These are phyloP conservation scores for Philotrypesis tridentata DNA, from an alignment of 1,140 invertebrate species.

Conservation along the genomic window DNA sequence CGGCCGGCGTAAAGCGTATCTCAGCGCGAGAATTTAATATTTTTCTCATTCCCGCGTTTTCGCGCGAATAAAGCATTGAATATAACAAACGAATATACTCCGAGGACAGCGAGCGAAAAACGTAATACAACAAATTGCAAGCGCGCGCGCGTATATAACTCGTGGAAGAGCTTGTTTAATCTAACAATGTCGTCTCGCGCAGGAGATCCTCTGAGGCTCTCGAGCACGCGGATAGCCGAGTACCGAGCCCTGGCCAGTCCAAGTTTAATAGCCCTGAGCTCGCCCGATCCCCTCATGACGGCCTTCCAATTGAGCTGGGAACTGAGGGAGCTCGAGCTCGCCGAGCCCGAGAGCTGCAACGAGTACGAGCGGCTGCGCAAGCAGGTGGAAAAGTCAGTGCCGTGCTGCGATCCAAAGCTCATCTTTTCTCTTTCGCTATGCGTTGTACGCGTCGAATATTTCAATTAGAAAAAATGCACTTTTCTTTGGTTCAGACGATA, in stretches of 20 bases:
- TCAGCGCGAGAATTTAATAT: too few relatives aligned
- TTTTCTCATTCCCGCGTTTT: too few relatives aligned
- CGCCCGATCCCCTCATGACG: constrained; percentile 87
- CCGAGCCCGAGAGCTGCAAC: constrained; percentile 86
- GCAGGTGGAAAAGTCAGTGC: constrained; percentile 84
- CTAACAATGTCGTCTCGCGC: neutral
- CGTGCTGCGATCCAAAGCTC: too few relatives aligned
- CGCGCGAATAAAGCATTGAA: too few relatives aligned
- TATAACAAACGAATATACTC: too few relatives aligned
- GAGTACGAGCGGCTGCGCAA: constrained; percentile 87
- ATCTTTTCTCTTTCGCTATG: neutral
- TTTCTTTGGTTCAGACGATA: too few relatives aligned
- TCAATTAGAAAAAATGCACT: too few relatives aligned
- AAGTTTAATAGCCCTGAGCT: constrained; percentile 89
- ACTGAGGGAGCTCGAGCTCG: constrained; percentile 82
- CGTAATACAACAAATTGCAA: too few relatives aligned
- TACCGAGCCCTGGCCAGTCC: constrained; percentile 94
- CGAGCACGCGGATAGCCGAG: constrained; percentile 91
- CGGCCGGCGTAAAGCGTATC: too few relatives aligned
- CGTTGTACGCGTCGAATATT: neutral
- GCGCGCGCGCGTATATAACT: too few relatives aligned
- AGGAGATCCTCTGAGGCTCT: constrained; percentile 86
- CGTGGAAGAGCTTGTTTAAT: too few relatives aligned
- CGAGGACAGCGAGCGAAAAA: too few relatives aligned
- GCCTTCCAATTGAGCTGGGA: constrained; percentile 91